Conservation (phyloP, 2,888 invertebrate species). For the Sminthurides aquaticus region DNA sequence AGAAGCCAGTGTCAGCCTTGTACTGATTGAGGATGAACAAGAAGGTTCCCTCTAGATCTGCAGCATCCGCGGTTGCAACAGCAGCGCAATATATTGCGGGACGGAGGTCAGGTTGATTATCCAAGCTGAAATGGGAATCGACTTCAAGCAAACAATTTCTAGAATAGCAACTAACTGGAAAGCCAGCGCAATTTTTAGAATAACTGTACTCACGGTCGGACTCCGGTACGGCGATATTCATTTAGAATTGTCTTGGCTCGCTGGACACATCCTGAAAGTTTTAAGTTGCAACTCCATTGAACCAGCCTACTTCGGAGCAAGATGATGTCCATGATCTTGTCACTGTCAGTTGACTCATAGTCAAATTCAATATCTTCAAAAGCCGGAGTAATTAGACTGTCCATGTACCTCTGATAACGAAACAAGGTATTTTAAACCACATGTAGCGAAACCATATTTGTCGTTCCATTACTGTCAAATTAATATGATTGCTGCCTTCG, state of each 20-base stretch:
- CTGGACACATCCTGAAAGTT: conserved; percentile 23
- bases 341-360: conserved; percentile 20
- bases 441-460: too few species aligned
- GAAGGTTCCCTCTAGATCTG: too few species aligned
- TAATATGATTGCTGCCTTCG: too few species aligned
- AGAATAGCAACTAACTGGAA: too few species aligned
- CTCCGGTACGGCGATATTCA: conserved; percentile 22
- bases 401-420: conserved; percentile 29
- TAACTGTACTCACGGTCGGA: conserved; percentile 16
- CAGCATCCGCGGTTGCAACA: conserved; percentile 34
- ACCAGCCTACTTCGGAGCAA: conserved; percentile 32
- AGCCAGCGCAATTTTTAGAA: too few species aligned
- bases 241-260: conserved; percentile 24
- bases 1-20: too few species aligned
- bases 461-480: too few species aligned
- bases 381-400: conserved; percentile 22
- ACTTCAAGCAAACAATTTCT: too few species aligned
- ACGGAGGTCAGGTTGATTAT: conserved; percentile 31
- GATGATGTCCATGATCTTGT: conserved; percentile 19
- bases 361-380: conserved; percentile 26
- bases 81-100: conserved; percentile 35
- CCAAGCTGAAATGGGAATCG: neutral
- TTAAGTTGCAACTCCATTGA: conserved; percentile 37
- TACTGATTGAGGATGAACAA: too few species aligned
- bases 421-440: neutral